Conservation (phyloP, 2,113 vertebrate species). For the Chaetura pelagica region DNA sequence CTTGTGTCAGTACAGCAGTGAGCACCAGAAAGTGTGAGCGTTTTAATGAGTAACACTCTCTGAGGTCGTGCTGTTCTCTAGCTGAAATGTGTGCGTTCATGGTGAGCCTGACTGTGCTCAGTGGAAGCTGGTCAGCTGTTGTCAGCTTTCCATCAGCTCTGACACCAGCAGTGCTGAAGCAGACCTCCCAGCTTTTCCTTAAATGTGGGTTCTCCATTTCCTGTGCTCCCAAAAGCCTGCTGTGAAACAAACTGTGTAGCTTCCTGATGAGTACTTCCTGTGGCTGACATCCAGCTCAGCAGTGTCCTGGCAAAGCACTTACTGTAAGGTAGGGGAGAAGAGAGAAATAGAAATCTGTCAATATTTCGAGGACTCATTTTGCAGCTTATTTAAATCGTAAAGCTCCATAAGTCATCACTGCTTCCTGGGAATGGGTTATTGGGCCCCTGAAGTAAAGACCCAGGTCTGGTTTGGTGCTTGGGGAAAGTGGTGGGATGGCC, state of each 20-base stretch:
- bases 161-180: not conserved
- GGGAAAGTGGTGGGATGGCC: not conserved
- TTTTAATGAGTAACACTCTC: conserved; percentile 36
- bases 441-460: not conserved
- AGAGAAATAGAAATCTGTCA: not conserved
- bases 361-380: not conserved
- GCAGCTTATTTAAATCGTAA: not conserved
- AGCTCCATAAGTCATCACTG: not conserved
- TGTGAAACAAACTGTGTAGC: not conserved
- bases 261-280: conserved; percentile 49
- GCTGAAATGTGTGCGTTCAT: not conserved
- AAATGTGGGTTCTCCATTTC: not conserved
- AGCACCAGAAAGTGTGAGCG: conserved; percentile 35
- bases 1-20: conserved; percentile 40
- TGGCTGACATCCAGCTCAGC: conserved; percentile 37
- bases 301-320: conserved; percentile 7
- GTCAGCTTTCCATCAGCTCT: not conserved
- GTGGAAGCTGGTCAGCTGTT: conserved; percentile 27
- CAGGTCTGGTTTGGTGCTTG: not conserved
- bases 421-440: not conserved
- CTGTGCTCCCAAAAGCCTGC: conserved; percentile 30
- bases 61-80: conserved; percentile 34
- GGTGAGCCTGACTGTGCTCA: not conserved
- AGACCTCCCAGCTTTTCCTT: not conserved
- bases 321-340: not conserved